Evolutionary conservation across 2,113 vertebrate species (phyloP).

Genomic region (Saimiri boliviensis): DNA sequence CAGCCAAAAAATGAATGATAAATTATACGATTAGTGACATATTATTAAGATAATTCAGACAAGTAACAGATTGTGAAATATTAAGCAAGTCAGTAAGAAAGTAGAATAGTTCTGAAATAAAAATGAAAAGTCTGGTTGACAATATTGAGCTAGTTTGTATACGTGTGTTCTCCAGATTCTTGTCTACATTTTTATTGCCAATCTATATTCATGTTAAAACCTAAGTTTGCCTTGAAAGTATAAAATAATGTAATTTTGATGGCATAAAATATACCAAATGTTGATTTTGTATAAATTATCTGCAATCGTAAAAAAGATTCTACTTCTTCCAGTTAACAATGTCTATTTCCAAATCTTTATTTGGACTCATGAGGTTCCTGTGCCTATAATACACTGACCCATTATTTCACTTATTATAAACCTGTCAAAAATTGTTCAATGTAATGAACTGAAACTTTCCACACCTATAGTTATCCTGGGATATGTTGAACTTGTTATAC

Average conservation of each 20-base stretch:
- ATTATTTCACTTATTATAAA: background rate
- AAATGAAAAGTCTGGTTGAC: background rate
- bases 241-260: background rate
- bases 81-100: background rate
- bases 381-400: background rate
- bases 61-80: background rate
- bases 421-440: background rate
- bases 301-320: background rate
- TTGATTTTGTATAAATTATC: background rate
- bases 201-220: background rate
- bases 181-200: background rate
- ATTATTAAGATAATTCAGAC: background rate
- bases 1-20: background rate
- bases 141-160: background rate
- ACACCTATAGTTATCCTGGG: background rate
- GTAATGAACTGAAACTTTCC: background rate
- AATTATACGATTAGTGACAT: background rate
- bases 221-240: background rate
- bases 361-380: background rate
- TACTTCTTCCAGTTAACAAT: background rate
- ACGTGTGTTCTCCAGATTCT: background rate
- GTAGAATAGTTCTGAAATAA: background rate
- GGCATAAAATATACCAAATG: background rate
- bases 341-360: background rate
- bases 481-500: background rate